Percentiles rank a stretch among this genome's conserved stretches.
Evolutionary conservation across 2,113 vertebrate genomes (phyloP).

Genomic region (Marmota monax): DNA sequence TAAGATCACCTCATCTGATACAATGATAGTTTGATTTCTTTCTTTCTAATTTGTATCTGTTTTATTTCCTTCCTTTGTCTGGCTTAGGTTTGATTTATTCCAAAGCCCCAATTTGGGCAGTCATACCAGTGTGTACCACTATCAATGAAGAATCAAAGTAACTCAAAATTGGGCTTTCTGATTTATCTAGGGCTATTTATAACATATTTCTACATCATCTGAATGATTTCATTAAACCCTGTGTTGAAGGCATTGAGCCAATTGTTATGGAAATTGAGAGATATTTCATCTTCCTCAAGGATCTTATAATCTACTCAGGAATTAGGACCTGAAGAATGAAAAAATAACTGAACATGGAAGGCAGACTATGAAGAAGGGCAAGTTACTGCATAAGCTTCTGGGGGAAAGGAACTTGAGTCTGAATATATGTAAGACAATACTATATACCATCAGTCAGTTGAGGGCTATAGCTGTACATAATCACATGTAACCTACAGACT

Average conservation of each 20-base stretch:
- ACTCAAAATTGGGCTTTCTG: neutral
- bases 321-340: neutral
- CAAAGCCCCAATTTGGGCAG: neutral
- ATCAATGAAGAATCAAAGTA: neutral
- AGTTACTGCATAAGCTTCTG: neutral
- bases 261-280: conserved; percentile 10
- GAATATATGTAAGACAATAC: neutral
- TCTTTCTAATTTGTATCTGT: no score
- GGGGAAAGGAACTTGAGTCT: neutral
- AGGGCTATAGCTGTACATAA: neutral
- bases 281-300: neutral
- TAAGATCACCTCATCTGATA: no score
- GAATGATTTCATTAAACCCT: conserved; percentile 67
- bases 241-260: conserved; percentile 33
- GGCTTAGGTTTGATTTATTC: neutral
- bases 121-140: neutral
- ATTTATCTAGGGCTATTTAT: conserved; percentile 37
- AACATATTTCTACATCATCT: neutral
- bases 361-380: neutral
- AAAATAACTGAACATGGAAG: conserved; percentile 26
- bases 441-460: neutral
- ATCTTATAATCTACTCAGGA: conserved; percentile 55
- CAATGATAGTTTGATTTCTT: no score
- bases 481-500: neutral
- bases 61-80: neutral